Percentiles rank a stretch among this genome's conserved stretches.
Evolutionary conservation across 2,888 invertebrate species (phyloP).

Genomic region (Operophtera brumata): DNA sequence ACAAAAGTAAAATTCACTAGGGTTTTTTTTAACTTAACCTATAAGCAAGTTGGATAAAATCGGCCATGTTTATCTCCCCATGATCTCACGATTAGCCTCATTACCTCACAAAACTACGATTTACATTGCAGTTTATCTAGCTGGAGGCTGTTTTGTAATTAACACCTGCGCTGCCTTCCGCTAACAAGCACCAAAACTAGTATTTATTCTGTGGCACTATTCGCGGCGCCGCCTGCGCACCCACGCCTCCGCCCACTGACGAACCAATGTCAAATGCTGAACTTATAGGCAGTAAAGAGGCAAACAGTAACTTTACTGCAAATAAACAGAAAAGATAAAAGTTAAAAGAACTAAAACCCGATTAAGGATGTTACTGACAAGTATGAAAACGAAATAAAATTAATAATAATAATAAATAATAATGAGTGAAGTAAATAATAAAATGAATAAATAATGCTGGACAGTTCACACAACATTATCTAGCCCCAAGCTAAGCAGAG

Average conservation of each 20-base stretch:
- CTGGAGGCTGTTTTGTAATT: constrained; percentile 44
- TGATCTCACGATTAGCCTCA: constrained; percentile 29
- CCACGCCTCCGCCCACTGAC: constrained; percentile 49
- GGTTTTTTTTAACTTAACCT: too few relatives aligned
- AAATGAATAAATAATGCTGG: too few relatives aligned
- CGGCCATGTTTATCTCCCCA: constrained; percentile 26
- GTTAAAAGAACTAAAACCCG: too few relatives aligned
- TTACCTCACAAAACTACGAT: constrained; percentile 6
- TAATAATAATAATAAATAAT: too few relatives aligned
- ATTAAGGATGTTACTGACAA: too few relatives aligned
- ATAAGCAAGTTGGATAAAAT: too few relatives aligned
- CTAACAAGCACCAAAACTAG: constrained; percentile 14
- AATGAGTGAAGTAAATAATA: too few relatives aligned
- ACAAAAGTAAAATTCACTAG: too few relatives aligned
- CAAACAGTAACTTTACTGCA: not conserved
- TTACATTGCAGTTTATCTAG: constrained; percentile 22
- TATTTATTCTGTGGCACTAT: constrained; percentile 3
- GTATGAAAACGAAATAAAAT: too few relatives aligned
- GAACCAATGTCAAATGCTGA: constrained; percentile 37
- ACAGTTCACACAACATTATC: too few relatives aligned
- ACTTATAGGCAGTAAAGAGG: not conserved
- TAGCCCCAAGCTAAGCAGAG: too few relatives aligned
- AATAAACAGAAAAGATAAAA: too few relatives aligned
- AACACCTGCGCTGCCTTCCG: constrained; percentile 52
- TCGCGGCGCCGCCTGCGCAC: constrained; percentile 55